Conservation (phyloP, 1,140 invertebrate genomes). For the Dendroctonus valens region DNA sequence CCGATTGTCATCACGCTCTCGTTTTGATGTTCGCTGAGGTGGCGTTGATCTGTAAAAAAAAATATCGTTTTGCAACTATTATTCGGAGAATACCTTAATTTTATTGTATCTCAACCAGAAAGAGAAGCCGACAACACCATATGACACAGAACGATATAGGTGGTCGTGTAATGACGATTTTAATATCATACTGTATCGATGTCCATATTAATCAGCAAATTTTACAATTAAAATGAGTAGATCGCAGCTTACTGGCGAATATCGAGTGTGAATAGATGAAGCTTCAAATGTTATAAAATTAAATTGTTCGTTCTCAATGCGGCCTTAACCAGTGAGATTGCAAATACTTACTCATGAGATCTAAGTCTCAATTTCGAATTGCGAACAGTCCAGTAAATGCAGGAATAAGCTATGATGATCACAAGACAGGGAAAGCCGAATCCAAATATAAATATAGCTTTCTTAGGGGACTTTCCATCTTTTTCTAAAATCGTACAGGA, state of each 20-base stretch:
- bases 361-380: constrained; percentile 68
- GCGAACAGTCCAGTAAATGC: constrained; percentile 79
- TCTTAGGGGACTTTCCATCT: constrained; percentile 77
- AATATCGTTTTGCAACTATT: not conserved
- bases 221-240: too few species aligned
- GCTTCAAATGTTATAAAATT: too few species aligned
- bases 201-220: too few species aligned
- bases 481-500: constrained; percentile 83
- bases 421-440: constrained; percentile 79
- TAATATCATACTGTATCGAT: too few species aligned
- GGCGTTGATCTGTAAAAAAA: constrained; percentile 48
- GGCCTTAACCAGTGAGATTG: not conserved
- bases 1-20: constrained; percentile 69
- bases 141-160: too few species aligned
- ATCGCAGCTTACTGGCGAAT: too few species aligned
- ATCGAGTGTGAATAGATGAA: too few species aligned
- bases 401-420: constrained; percentile 80
- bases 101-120: too few species aligned
- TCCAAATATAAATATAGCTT: constrained; percentile 78
- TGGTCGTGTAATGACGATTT: too few species aligned
- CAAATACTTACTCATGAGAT: constrained; percentile 57
- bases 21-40: constrained; percentile 52
- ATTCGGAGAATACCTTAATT: too few species aligned
- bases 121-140: too few species aligned
- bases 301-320: not conserved